Evolutionary conservation across 2,888 invertebrate species (phyloP), one percentile per base, ranked within the genome.

Genomic region (Euzetes globulus): DNA sequence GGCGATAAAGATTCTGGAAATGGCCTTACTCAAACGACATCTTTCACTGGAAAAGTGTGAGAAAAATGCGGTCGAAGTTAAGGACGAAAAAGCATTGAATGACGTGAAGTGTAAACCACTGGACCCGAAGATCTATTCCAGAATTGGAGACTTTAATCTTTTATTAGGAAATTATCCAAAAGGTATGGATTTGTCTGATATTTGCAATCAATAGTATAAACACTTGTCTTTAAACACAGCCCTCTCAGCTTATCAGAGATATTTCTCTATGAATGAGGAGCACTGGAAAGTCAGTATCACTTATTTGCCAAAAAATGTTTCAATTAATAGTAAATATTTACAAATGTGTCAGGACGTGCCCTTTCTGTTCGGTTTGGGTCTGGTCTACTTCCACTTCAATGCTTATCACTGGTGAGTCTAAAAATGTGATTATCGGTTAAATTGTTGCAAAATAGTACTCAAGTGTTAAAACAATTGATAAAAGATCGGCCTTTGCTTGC

Each of bases 361-460:
- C 17, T 96, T 95, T 82, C 86, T 97, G 41, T 99, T 95, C 83
- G 98, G 98, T 29, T 86, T 97, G 65, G 98, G 96, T 0, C 86
- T 98, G 63, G 94, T 94, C 77, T 98, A 98, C 83, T 96, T 94
- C 83, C 95, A 98, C 84, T 98, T 90, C 85, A 94, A 94, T 82
- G 91, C 93, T 50, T 96, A 91, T 84, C 90, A 92, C 83, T 94
- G 94, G 98, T 98, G 84, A 92, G 94, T 55, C 9, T 22, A 55
- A 55, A 17, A 19, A n/a, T 22, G 9, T 9, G 7, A 9, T 11
- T 19, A 55, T 22, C 11, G 19, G 19, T n/a, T 19, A n/a, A 55
- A 4, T 22, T 55, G 7, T 25, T 55, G 19, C 7, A 6, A 9
- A 55, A 6, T n/a, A 6, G 25, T 6, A 4, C 55, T 17, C 5